Evolutionary conservation across 2,113 vertebrate genomes (phyloP).

Genomic region (Anguilla rostrata): DNA sequence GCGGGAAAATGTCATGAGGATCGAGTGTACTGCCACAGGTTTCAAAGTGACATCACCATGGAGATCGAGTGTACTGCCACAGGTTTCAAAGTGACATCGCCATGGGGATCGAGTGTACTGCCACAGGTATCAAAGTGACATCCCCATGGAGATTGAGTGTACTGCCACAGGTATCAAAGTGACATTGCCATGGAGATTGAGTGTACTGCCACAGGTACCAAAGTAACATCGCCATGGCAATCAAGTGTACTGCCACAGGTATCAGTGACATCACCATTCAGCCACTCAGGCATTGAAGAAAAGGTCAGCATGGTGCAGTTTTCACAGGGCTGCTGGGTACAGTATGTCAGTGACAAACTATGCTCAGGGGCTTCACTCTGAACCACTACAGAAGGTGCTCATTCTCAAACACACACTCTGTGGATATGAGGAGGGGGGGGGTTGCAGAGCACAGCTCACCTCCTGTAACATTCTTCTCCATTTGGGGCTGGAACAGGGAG

Average conservation of each 20-base stretch:
- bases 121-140: not conserved
- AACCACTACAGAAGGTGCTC: not conserved
- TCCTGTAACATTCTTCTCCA: slow-evolving; percentile 64
- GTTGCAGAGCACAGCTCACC: slow-evolving; percentile 51
- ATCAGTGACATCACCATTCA: not conserved
- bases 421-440: no score
- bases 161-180: not conserved
- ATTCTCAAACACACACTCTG: no score
- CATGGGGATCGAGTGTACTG: slow-evolving; percentile 5
- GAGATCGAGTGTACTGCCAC: not conserved
- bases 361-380: not conserved
- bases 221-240: not conserved
- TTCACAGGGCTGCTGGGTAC: not conserved
- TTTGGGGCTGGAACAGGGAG: slow-evolving; percentile 77
- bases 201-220: not conserved
- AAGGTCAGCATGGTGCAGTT: no score
- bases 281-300: no score
- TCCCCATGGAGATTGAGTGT: not conserved
- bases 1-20: slow-evolving; percentile 25
- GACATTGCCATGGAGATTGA: slow-evolving; percentile 1
- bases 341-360: no score
- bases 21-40: not conserved
- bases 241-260: not conserved
- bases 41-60: not conserved
- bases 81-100: not conserved